Evolutionary conservation across 2,888 invertebrate genomes (phyloP).

Genomic region (Acanthosepion lycidas): DNA sequence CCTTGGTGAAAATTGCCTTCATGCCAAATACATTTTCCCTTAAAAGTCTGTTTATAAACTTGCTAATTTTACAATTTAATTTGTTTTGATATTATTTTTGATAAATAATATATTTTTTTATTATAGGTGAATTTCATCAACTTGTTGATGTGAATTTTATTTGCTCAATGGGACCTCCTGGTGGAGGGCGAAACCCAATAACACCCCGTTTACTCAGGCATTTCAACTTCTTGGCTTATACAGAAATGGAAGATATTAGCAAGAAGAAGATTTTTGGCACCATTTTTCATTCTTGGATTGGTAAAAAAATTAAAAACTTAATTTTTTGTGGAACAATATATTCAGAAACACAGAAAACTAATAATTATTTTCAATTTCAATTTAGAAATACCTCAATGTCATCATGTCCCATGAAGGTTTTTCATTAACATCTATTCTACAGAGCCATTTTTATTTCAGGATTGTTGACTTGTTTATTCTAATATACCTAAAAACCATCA

Average conservation of each 20-base stretch:
- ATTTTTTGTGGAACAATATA: neutral
- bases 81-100: too few relatives aligned
- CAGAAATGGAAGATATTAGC: conserved; percentile 84
- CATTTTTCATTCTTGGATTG: conserved; percentile 82
- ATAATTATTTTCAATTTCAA: neutral
- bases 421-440: too few relatives aligned
- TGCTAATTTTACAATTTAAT: too few relatives aligned
- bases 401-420: too few relatives aligned
- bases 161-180: conserved; percentile 87
- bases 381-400: too few relatives aligned
- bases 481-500: too few relatives aligned
- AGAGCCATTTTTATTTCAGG: too few relatives aligned
- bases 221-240: conserved; percentile 86
- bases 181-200: conserved; percentile 86
- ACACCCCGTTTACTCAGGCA: conserved; percentile 84
- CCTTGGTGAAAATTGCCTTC: too few relatives aligned
- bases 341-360: neutral
- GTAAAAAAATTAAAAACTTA: neutral
- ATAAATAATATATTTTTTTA: neutral
- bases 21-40: too few relatives aligned
- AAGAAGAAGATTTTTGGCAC: conserved; percentile 83
- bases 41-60: too few relatives aligned
- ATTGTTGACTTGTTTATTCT: too few relatives aligned
- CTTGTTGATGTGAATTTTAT: conserved; percentile 84
- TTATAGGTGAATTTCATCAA: conserved; percentile 79